A percentile compares a stretch with the other conserved stretches of the same genome.
These are phyloP conservation scores for Xenopus laevis DNA, from an alignment of 2,113 vertebrate species.

Conservation along the genomic window DNA sequence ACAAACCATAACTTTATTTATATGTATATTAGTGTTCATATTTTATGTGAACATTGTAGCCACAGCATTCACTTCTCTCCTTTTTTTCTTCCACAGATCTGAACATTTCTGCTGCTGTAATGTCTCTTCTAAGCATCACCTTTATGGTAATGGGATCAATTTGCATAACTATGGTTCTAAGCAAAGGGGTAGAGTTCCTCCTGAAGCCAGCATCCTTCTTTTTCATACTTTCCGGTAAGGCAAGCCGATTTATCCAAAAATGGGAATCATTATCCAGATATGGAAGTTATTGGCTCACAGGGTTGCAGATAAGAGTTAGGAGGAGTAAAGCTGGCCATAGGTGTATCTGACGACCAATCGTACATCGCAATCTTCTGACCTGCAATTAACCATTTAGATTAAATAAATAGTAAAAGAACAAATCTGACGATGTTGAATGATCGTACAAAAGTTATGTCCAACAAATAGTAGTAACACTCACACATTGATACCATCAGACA, in stretches of 20 bases:
- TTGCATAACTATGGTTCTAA: conserved; percentile 81
- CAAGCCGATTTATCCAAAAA: conserved; percentile 53
- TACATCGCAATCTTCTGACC: no score
- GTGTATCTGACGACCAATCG: no score
- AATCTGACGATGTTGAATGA: no score
- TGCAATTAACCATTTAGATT: conserved; percentile 40
- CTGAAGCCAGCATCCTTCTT: conserved; percentile 81
- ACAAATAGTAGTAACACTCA: no score
- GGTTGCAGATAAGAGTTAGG: no score
- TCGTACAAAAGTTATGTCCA: no score
- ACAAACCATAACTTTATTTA: no score
- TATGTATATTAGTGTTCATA: no score
- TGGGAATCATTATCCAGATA: conserved; percentile 67
- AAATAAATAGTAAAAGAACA: conserved; percentile 58
- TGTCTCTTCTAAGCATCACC: conserved; percentile 74
- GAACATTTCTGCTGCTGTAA: conserved; percentile 70
- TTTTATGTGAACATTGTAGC: no score
- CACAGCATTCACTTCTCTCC: not conserved
- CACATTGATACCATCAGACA: no score
- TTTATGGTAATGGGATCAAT: conserved; percentile 79
- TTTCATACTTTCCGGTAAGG: conserved; percentile 79
- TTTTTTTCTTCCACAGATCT: conserved; percentile 59
- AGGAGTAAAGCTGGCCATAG: no score
- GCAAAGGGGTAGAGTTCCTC: conserved; percentile 80
- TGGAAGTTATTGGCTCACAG: no score